These are phyloP conservation scores for Apocheima hispidaria DNA, from an alignment of 2,888 invertebrate genomes.

Conservation along the genomic window DNA sequence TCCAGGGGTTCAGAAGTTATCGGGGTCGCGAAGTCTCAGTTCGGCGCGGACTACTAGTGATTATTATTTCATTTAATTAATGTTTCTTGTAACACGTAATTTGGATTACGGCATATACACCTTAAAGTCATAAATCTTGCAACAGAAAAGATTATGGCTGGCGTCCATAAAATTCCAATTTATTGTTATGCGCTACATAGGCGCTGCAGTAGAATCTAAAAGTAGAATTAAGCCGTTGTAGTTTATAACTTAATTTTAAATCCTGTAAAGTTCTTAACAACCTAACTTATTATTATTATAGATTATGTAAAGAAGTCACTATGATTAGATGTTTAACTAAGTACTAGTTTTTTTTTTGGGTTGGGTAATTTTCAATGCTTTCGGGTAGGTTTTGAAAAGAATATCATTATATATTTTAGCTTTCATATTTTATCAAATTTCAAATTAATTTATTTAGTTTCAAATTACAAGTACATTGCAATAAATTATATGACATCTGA, in stretches of 20 bases:
- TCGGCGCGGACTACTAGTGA: too few relatives aligned
- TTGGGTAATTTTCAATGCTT: too few relatives aligned
- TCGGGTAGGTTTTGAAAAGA: too few relatives aligned
- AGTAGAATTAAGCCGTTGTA: too few relatives aligned
- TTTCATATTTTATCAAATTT: too few relatives aligned
- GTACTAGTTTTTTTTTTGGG: background rate
- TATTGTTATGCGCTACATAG: slow-evolving; percentile 7
- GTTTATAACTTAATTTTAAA: background rate
- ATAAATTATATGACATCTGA: too few relatives aligned
- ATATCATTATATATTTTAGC: too few relatives aligned
- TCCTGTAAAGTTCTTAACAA: background rate
- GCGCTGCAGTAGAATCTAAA: too few relatives aligned
- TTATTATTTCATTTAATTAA: slow-evolving; percentile 12
- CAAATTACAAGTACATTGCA: too few relatives aligned
- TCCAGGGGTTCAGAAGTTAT: too few relatives aligned
- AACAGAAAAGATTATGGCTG: slow-evolving; percentile 4
- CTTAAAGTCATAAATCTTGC: slow-evolving; percentile 6
- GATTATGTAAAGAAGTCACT: background rate
- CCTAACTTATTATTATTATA: background rate
- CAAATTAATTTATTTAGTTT: too few relatives aligned
- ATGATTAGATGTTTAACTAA: background rate
- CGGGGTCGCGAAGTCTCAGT: too few relatives aligned
- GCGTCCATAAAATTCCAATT: background rate
- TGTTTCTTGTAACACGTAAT: slow-evolving; percentile 8
- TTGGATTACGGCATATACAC: background rate